Evolutionary conservation across 35 echinoderm and acorn worm genomes (phyloP).

Genomic region (Amphiura filiformis): DNA sequence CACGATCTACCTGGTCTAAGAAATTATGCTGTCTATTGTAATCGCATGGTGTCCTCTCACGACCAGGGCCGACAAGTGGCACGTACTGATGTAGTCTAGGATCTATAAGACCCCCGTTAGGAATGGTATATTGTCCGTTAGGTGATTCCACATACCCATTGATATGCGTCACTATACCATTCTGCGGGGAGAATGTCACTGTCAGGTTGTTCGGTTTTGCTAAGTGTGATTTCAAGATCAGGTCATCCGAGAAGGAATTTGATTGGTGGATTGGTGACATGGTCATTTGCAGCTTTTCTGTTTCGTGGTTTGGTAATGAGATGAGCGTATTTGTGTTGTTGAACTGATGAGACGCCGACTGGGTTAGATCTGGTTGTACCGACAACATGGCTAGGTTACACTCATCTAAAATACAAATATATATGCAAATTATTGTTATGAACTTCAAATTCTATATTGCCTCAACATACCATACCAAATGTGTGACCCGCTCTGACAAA

Average conservation of each 20-base stretch:
- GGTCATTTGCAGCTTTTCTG: slow-evolving; percentile 65
- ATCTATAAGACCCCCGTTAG: slow-evolving; percentile 57
- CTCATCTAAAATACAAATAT: slow-evolving; percentile 55
- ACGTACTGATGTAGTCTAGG: slow-evolving; percentile 73
- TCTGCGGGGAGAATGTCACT: slow-evolving; percentile 71
- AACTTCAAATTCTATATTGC: too few relatives aligned
- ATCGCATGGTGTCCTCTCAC: slow-evolving; percentile 14
- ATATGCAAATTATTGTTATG: neutral
- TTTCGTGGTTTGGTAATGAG: slow-evolving; percentile 47
- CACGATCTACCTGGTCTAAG: neutral
- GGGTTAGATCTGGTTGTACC: slow-evolving; percentile 77
- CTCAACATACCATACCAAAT: too few relatives aligned
- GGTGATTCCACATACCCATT: slow-evolving; percentile 65
- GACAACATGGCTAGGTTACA: slow-evolving; percentile 83
- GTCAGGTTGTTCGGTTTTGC: slow-evolving; percentile 60
- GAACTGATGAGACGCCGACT: slow-evolving; percentile 44
- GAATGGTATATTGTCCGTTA: slow-evolving; percentile 65
- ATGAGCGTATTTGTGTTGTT: slow-evolving; percentile 45
- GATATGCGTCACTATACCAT: slow-evolving; percentile 75
- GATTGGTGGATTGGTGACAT: slow-evolving; percentile 37
- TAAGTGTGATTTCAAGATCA: slow-evolving; percentile 1
- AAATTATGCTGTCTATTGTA: neutral
- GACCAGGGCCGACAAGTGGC: slow-evolving; percentile 60
- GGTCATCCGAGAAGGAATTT: slow-evolving; percentile 38
- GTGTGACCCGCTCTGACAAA: too few relatives aligned